These are phyloP conservation scores for Lepidonotus clava DNA, from an alignment of 2,888 invertebrate species.

Conservation along the genomic window DNA sequence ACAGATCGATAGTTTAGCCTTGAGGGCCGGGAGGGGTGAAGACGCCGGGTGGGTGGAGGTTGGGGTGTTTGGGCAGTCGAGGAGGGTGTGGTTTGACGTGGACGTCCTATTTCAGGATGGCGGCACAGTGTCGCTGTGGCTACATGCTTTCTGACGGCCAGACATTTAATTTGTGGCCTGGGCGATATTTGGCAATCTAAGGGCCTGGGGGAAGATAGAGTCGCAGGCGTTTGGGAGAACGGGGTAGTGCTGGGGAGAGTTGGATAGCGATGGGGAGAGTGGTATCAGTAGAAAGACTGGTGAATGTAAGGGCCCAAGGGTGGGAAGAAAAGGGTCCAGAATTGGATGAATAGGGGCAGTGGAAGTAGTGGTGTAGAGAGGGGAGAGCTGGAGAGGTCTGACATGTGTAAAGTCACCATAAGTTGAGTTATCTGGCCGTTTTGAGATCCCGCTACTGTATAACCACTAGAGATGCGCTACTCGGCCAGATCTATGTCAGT, in stretches of 20 bases:
- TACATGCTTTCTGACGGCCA: not conserved
- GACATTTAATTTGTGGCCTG: not conserved
- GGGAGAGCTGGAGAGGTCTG: too few species aligned
- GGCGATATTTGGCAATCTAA: not conserved
- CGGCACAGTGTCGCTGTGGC: not conserved
- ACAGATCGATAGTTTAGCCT: conserved; percentile 25
- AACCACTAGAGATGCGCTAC: too few species aligned
- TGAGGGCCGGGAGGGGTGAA: not conserved
- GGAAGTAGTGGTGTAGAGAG: too few species aligned
- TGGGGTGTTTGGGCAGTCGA: not conserved
- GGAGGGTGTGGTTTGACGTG: not conserved
- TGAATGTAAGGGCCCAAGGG: not conserved
- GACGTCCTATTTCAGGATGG: not conserved
- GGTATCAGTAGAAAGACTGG: not conserved
- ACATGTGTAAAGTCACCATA: too few species aligned
- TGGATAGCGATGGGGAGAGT: not conserved
- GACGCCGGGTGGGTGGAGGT: not conserved
- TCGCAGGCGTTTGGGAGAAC: not conserved
- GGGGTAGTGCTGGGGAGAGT: not conserved
- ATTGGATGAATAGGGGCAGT: too few species aligned
- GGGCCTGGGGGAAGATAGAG: not conserved
- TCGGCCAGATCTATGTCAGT: too few species aligned
- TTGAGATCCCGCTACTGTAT: too few species aligned
- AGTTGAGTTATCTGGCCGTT: too few species aligned
- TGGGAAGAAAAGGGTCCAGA: not conserved